phyloP scores from a whole-genome alignment of 2,797 vertebrate species.

The Psittacula echo region DNA sequence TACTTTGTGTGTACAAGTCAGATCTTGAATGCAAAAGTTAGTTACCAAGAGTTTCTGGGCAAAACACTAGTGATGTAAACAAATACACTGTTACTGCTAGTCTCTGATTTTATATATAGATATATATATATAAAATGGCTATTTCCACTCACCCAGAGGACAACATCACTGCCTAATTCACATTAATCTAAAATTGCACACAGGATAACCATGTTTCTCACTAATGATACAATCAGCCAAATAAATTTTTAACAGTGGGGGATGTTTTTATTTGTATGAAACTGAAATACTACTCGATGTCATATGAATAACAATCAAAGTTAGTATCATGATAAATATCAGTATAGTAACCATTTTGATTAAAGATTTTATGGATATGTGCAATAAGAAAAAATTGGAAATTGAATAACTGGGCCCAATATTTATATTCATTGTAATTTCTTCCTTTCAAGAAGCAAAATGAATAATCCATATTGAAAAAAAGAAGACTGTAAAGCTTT shows the following conservation, averaged over 20 bases:
- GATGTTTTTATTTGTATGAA: background rate
- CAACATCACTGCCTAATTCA: background rate
- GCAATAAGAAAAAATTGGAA: background rate
- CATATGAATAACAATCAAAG: background rate
- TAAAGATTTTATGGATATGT: background rate
- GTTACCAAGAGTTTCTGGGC: background rate
- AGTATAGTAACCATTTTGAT: background rate
- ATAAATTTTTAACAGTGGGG: background rate
- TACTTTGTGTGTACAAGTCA: background rate
- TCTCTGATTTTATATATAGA: background rate
- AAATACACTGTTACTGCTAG: background rate
- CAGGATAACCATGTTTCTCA: background rate
- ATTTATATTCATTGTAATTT: background rate
- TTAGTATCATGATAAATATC: background rate
- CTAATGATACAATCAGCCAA: background rate
- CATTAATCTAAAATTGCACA: background rate
- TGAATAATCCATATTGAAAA: background rate
- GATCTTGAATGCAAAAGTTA: background rate
- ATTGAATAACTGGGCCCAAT: background rate
- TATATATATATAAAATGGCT: background rate
- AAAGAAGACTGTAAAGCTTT: background rate
- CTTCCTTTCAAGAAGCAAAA: background rate
- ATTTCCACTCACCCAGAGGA: background rate
- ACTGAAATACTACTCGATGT: background rate
- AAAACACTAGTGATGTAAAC: background rate